Percentiles rank a stretch among this genome's conserved stretches.
phyloP scores from a whole-genome alignment of 2,797 vertebrate genomes.

The Siniperca scherzeri region DNA sequence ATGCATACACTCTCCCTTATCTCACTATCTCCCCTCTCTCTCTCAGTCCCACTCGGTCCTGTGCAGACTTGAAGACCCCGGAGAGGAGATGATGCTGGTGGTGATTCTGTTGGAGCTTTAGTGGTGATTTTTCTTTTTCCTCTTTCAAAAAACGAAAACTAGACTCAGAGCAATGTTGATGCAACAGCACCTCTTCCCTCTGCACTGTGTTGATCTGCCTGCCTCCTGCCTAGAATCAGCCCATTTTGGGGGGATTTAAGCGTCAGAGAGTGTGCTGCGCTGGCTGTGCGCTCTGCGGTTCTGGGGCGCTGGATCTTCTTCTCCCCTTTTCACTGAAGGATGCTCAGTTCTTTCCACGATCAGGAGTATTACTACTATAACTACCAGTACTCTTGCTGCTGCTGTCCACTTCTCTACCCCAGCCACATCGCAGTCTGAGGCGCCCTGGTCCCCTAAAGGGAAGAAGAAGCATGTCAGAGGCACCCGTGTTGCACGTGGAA shows the following conservation, averaged over 20 bases:
- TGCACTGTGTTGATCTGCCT: conserved; percentile 53
- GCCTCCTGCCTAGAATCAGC: conserved; percentile 57
- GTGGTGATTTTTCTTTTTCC: conserved; percentile 46
- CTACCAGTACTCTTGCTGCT: conserved; percentile 49
- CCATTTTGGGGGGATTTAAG: conserved; percentile 70
- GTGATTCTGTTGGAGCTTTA: conserved; percentile 49
- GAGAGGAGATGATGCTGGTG: conserved; percentile 62
- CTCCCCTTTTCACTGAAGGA: conserved; percentile 76
- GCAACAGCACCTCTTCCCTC: conserved; percentile 64
- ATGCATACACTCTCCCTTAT: conserved; percentile 39
- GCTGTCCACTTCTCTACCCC: conserved; percentile 50
- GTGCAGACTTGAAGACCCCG: conserved; percentile 67
- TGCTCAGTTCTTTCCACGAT: conserved; percentile 74
- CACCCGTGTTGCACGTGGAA: conserved; percentile 74
- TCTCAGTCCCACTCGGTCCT: conserved; percentile 57
- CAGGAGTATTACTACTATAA: conserved; percentile 78
- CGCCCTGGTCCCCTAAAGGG: conserved; percentile 47
- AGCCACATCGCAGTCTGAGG: conserved; percentile 64
- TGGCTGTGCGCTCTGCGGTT: conserved; percentile 58
- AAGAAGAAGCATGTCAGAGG: conserved; percentile 70
- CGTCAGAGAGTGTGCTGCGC: conserved; percentile 68
- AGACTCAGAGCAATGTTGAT: conserved; percentile 73
- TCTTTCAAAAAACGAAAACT: conserved; percentile 29
- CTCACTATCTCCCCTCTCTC: conserved; percentile 20
- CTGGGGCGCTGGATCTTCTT: conserved; percentile 66